Evolutionary conservation across 2,888 invertebrate species (phyloP), one percentile per base, ranked within the genome.

Genomic region (Volucella inflata): DNA sequence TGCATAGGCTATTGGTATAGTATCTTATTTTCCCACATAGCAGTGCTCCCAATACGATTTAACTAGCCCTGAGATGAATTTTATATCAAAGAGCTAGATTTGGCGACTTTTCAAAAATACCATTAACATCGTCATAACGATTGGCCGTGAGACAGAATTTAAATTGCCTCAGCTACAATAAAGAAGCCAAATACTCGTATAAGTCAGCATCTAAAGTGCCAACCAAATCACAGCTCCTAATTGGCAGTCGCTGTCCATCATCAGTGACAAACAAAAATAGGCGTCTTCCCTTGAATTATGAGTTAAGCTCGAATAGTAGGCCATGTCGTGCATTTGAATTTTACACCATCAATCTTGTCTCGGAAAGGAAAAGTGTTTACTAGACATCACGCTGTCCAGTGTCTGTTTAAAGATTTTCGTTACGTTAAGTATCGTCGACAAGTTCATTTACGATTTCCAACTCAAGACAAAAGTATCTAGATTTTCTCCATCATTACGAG

Each of bases 361-460:
- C 12, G 42, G 64, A 78, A 82, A 82, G 64, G 67, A 78, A 82
- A 78, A 82, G 67, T 67, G 51, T 14, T 65, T 36, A 16, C 36
- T 36, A 1, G 30, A 9, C 72, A 11, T 40, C 55, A 51, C 12
- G 12, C 72, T 67, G 57, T 10, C 11, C 53, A 57, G 30, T 30
- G 30, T 30, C 30, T 30, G 30, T 64, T 64, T 51, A 38, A 51
- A 62, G 40, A 57, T 12, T 65, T 57, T 59, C 11, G 42, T 53
- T 59, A 70, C 12, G 51, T 40, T 30, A 42, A 72, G 14, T n/a
- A 40, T 50, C 42, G 42, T 0, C 55, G 50, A 17, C 38, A 60
- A 72, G 67, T 76, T 76, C 38, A 76, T 81, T 75, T 81, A 75
- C 70, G 44, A 76, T 64, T 70, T 76, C 40, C 53, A 53, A 64